Percentiles rank a stretch among this genome's conserved stretches.
These are phyloP conservation scores for Neoarius graeffei DNA, from an alignment of 2,113 vertebrate species.

Conservation along the genomic window DNA sequence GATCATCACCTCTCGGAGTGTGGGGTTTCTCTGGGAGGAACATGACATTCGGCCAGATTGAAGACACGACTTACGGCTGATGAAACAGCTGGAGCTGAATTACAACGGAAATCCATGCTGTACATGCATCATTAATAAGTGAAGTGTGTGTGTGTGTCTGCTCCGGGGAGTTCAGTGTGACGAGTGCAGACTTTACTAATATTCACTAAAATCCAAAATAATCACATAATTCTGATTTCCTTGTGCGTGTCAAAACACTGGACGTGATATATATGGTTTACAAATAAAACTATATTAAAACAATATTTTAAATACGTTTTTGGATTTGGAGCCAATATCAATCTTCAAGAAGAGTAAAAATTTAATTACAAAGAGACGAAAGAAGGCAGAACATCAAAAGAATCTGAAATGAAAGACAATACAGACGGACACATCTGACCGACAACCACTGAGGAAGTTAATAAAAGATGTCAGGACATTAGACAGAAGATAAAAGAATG, in stretches of 20 bases:
- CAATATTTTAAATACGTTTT: not conserved
- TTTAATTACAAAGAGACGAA: not conserved
- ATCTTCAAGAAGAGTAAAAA: not conserved
- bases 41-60: not conserved
- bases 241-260: not conserved
- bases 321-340: not conserved
- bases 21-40: not conserved
- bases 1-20: not conserved
- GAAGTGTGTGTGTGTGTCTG: not conserved
- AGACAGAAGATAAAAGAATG: not conserved
- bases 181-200: not conserved
- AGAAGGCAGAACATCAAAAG: not conserved
- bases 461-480: not conserved
- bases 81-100: not conserved
- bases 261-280: not conserved
- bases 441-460: not conserved
- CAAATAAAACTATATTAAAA: not conserved
- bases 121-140: slow-evolving; percentile 10
- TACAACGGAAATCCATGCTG: not conserved
- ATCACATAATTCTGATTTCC: not conserved
- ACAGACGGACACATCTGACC: not conserved
- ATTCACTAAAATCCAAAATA: not conserved
- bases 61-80: not conserved
- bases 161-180: not conserved
- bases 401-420: not conserved